These are phyloP conservation scores for Patella pellucida DNA, from an alignment of 2,888 invertebrate species.

Conservation along the genomic window DNA sequence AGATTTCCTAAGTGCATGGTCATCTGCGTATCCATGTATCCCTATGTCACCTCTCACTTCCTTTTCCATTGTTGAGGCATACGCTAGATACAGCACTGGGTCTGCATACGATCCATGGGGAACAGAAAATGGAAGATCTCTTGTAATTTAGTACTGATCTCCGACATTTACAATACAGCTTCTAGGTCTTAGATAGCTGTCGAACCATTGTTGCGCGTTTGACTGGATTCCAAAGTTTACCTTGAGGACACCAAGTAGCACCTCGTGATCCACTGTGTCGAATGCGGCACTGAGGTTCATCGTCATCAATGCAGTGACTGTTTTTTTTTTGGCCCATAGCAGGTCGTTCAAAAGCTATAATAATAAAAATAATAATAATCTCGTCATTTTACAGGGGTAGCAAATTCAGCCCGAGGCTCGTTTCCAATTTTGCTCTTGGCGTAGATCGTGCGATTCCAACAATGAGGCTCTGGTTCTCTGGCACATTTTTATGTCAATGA, in stretches of 20 bases:
- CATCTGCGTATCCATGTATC: conserved; percentile 9
- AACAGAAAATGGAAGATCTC: conserved; percentile 9
- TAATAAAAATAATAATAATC: too few species aligned
- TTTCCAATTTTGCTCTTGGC: too few species aligned
- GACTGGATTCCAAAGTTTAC: conserved; percentile 11
- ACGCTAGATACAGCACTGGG: conserved; percentile 10
- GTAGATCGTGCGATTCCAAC: too few species aligned
- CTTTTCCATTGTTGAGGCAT: conserved; percentile 2
- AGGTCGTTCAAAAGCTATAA: too few species aligned
- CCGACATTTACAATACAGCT: conserved; percentile 9
- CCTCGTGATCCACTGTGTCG: neutral
- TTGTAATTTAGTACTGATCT: conserved; percentile 2
- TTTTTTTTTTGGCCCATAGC: too few species aligned
- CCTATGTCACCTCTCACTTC: neutral
- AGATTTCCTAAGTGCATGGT: neutral
- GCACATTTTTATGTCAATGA: too few species aligned
- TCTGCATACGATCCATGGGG: neutral
- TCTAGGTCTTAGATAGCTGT: neutral
- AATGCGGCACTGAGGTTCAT: too few species aligned
- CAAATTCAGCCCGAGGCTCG: too few species aligned
- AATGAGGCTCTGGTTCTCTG: too few species aligned
- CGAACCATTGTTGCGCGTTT: conserved; percentile 8
- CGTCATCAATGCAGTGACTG: too few species aligned
- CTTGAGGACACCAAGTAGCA: conserved; percentile 13
- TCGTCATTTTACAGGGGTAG: too few species aligned